Conservation (phyloP, 2,113 vertebrate species). For the Pseudorhombus dupliciocellatus region DNA sequence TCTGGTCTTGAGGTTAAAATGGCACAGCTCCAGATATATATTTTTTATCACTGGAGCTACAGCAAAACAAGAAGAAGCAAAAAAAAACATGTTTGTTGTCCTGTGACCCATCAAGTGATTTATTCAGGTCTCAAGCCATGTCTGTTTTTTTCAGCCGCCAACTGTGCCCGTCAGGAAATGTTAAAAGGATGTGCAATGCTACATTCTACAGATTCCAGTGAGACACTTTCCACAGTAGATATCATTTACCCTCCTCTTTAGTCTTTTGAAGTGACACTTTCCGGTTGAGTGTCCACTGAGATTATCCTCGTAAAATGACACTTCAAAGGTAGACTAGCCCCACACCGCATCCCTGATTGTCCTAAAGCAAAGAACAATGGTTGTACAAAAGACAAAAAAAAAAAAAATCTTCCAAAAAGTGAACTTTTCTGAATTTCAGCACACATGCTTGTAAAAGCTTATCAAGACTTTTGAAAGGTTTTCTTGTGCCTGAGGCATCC, state of each 20-base stretch:
- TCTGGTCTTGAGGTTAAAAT: slow-evolving; percentile 18
- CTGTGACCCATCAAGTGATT: slow-evolving; percentile 4
- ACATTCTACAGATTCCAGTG: neutral
- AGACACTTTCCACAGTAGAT: slow-evolving; percentile 16
- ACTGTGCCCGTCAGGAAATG: slow-evolving; percentile 25
- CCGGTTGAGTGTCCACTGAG: slow-evolving; percentile 13
- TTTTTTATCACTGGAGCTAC: neutral
- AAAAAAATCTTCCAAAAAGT: slow-evolving; percentile 15
- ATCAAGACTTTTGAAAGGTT: slow-evolving; percentile 14
- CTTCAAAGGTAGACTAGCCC: slow-evolving; percentile 28
- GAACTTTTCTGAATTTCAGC: neutral
- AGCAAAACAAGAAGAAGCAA: neutral
- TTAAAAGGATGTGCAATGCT: slow-evolving; percentile 1
- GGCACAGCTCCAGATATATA: neutral
- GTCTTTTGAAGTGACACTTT: slow-evolving; percentile 48
- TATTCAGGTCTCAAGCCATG: neutral
- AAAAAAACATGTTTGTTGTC: neutral
- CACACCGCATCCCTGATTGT: neutral
- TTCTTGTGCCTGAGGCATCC: slow-evolving; percentile 10
- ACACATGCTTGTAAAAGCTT: neutral
- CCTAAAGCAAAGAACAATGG: slow-evolving; percentile 20
- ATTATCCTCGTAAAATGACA: slow-evolving; percentile 37
- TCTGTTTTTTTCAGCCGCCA: neutral
- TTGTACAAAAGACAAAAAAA: slow-evolving; percentile 2
- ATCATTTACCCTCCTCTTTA: slow-evolving; percentile 26